Evolutionary conservation across 2,113 vertebrate genomes (phyloP), one percentile per base, ranked within the genome.

Genomic region (Pavo muticus): DNA sequence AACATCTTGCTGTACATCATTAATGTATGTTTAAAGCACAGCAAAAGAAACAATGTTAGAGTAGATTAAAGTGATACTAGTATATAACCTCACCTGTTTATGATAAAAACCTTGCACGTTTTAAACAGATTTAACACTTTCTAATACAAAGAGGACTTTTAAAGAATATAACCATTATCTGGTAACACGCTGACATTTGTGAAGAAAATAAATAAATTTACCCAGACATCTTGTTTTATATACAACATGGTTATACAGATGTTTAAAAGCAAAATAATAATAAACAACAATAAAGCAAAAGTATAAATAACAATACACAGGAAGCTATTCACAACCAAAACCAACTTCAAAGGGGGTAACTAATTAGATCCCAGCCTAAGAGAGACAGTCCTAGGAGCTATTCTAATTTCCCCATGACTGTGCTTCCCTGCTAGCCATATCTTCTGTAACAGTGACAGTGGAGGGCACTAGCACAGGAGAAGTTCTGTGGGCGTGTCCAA

Each of bases 151-250:
- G 11, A 17, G 14, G 64, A 12, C n/a, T 75, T 83, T 84, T 39
- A n/a, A 64, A 82, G 21, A 76, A 59, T 37, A 23, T 29, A 75
- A 84, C 57, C 3, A 29, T 87, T 70, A 77, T 77, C 45, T 69
- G 57, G 29, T 29, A 79, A 72, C 20, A 48, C 18, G n/a, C 10
- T 59, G 86, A 74, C 7, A 35, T 78, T 45, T 42, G 48, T n/a
- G 76, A 84, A 84, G 29, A 96, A 83, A 94, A 72, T 35, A 64
- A 75, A 45, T 63, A 63, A 40, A 88, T 73, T 40, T 69, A 79
- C 50, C n/a, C 30, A 75, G 15, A 19, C 10, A 35, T 61, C 35
- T 71, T 75, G 11, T 39, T 48, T 75, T 42, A 78, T 59, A 67
- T 11, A 87, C 35, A 81, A 42, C 11, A 37, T 11, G 21, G 25